Percentiles rank a stretch among this genome's conserved stretches.
Conservation (phyloP, 2,888 invertebrate species). For the Tineola bisselliella region DNA sequence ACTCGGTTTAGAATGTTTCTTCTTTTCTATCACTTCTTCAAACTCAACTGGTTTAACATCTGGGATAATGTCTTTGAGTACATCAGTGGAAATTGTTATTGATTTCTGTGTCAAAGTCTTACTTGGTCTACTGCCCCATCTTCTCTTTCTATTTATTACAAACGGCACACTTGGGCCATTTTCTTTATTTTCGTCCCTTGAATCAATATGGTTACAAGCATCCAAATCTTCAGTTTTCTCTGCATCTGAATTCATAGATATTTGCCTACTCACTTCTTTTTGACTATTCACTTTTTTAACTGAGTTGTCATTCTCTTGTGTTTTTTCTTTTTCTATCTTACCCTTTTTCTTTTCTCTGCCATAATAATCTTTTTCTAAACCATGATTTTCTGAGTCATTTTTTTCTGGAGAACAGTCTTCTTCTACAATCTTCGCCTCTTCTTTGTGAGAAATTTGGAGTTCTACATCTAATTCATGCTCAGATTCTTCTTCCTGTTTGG, state of each 20-base stretch:
- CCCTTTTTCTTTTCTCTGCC: not conserved
- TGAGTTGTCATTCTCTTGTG: not conserved
- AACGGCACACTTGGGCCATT: conserved; percentile 42
- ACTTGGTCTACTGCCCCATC: conserved; percentile 53
- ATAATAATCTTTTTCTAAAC: not conserved
- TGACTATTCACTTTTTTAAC: not conserved
- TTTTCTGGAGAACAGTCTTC: not conserved
- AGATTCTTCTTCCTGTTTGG: not conserved
- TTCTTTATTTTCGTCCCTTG: conserved; percentile 31
- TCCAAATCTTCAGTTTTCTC: conserved; percentile 24
- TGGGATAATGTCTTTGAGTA: conserved; percentile 73
- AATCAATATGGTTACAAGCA: conserved; percentile 21
- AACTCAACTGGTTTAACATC: conserved; percentile 71
- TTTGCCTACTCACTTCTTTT: not conserved
- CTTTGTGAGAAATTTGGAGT: not conserved
- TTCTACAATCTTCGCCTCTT: not conserved
- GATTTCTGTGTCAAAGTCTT: conserved; percentile 69
- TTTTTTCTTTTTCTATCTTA: not conserved
- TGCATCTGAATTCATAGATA: conserved; percentile 2
- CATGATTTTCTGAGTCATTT: not conserved
- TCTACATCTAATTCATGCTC: not conserved
- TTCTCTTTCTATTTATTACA: conserved; percentile 46
- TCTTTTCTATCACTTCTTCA: conserved; percentile 65
- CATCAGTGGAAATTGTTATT: conserved; percentile 78
- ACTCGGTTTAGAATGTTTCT: conserved; percentile 38